Evolutionary conservation across 1,140 invertebrate genomes (phyloP).

Genomic region (Calliphora vicina): DNA sequence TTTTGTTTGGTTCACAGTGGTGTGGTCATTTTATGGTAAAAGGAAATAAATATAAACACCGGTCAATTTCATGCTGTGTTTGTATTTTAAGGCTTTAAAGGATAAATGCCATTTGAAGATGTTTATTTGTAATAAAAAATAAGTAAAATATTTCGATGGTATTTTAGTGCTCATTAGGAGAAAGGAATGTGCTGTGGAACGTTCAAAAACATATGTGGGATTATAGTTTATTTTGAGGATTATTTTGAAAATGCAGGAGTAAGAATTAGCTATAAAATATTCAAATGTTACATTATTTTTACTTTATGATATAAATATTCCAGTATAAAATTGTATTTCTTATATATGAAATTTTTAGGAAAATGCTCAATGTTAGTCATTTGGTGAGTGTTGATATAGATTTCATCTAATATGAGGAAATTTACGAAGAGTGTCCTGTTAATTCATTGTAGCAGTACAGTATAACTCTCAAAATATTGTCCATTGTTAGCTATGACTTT

Average conservation of each 20-base stretch:
- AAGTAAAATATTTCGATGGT: not conserved
- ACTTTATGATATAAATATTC: too few relatives aligned
- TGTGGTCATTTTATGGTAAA: not conserved
- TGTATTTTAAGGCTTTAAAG: not conserved
- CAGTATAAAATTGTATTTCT: too few relatives aligned
- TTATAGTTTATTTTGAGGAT: not conserved
- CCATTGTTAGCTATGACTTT: too few relatives aligned
- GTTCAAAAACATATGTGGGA: not conserved
- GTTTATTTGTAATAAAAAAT: not conserved
- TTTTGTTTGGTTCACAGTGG: not conserved
- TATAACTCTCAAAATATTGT: too few relatives aligned
- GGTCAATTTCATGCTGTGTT: slow-evolving; percentile 21
- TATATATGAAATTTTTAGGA: too few relatives aligned
- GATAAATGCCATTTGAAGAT: not conserved
- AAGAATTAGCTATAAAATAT: too few relatives aligned
- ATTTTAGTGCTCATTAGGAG: not conserved
- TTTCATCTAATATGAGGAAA: too few relatives aligned
- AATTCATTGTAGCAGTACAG: too few relatives aligned
- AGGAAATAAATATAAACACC: not conserved
- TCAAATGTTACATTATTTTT: too few relatives aligned
- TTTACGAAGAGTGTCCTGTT: too few relatives aligned
- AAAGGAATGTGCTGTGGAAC: not conserved
- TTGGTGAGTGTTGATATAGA: too few relatives aligned
- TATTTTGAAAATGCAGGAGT: not conserved
- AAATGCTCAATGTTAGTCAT: too few relatives aligned